A percentile compares a stretch with the other conserved stretches of the same genome.
phyloP scores from a whole-genome alignment of 2,113 vertebrate genomes.

The Pampusana beccarii region DNA sequence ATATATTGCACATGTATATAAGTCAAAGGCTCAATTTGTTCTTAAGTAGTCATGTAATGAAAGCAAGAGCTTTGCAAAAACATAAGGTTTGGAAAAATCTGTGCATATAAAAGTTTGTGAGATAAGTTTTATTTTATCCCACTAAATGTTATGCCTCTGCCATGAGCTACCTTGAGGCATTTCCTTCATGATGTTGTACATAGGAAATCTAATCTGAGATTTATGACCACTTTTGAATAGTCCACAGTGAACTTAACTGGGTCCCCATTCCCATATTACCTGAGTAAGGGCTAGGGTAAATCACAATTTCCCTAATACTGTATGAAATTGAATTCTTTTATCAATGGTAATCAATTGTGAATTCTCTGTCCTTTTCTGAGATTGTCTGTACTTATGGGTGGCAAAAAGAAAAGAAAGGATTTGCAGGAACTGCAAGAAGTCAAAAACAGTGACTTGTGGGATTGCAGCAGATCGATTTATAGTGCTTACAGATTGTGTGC shows the following conservation, averaged over 20 bases:
- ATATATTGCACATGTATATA: too few relatives aligned
- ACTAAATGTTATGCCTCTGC: background rate
- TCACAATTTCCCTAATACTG: background rate
- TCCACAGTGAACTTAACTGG: background rate
- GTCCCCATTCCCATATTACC: background rate
- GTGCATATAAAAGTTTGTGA: background rate
- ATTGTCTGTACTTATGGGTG: background rate
- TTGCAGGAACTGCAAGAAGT: background rate
- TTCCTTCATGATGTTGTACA: background rate
- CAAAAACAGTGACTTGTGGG: background rate
- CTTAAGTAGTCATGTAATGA: background rate
- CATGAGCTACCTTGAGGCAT: background rate
- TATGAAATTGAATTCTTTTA: background rate
- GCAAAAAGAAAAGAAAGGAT: background rate
- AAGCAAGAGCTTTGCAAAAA: background rate
- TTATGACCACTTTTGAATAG: background rate
- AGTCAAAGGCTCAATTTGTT: background rate
- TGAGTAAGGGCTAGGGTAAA: background rate
- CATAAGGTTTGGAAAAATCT: background rate
- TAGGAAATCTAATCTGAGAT: background rate
- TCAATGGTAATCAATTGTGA: rapidly evolving
- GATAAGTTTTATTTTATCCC: background rate
- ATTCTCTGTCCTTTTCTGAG: background rate
- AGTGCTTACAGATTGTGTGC: constrained; percentile 53
- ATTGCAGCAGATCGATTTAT: constrained; percentile 32